These are phyloP conservation scores for Cheirogaleus medius DNA, from an alignment of 2,113 vertebrate genomes.

Conservation along the genomic window DNA sequence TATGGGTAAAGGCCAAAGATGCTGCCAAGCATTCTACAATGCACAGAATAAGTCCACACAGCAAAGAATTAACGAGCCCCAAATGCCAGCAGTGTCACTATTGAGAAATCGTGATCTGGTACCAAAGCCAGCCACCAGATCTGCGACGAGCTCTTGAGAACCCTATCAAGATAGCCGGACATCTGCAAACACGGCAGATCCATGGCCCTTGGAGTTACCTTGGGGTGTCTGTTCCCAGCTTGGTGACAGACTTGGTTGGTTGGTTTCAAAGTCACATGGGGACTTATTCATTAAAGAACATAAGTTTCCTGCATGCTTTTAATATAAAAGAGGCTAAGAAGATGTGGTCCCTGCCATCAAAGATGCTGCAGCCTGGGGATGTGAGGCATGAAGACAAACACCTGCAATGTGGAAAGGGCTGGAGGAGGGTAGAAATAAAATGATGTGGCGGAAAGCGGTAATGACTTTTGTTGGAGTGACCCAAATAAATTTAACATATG, in stretches of 20 bases:
- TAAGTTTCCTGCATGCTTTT: not conserved
- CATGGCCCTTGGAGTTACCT: not conserved
- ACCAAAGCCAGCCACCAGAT: not conserved
- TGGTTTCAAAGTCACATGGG: not conserved
- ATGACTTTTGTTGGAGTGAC: not conserved
- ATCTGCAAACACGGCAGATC: not conserved
- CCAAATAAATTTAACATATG: not conserved
- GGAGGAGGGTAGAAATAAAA: not conserved
- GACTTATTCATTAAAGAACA: slow-evolving; percentile 28
- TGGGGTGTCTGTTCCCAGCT: not conserved
- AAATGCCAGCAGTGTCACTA: not conserved
- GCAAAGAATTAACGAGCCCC: not conserved
- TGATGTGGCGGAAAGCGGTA: not conserved
- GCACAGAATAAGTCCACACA: not conserved
- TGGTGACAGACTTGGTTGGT: not conserved
- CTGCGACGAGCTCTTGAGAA: not conserved
- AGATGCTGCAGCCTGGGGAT: not conserved
- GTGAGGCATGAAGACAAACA: not conserved
- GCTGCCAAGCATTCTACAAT: not conserved
- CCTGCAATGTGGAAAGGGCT: not conserved
- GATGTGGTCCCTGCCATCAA: not conserved
- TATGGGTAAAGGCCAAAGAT: not conserved
- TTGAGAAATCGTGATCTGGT: not conserved
- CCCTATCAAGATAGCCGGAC: not conserved
- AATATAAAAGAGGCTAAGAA: not conserved